A percentile compares a stretch with the other conserved stretches of the same genome.
These are phyloP conservation scores for Holacanthus passer DNA, from an alignment of 2,113 vertebrate genomes.

Conservation along the genomic window DNA sequence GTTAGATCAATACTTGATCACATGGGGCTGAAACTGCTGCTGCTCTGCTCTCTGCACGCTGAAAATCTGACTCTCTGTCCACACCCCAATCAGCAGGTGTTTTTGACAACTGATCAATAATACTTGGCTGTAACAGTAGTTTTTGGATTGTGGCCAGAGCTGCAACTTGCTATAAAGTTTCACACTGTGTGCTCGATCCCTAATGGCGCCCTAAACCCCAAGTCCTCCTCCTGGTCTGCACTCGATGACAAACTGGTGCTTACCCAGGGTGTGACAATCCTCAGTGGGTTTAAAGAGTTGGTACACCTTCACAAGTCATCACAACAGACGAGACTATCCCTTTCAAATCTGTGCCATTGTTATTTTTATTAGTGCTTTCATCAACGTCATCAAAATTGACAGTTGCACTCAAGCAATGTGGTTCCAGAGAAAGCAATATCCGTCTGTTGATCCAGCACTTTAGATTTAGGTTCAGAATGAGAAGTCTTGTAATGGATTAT, in stretches of 20 bases:
- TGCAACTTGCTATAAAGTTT: not conserved
- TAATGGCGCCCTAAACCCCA: too few species aligned
- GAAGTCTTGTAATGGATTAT: not conserved
- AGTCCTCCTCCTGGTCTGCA: not conserved
- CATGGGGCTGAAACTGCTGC: not conserved
- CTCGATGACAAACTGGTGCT: not conserved
- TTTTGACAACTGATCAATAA: constrained; percentile 35
- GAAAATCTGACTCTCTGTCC: not conserved
- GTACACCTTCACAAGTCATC: not conserved
- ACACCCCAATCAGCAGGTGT: constrained; percentile 45
- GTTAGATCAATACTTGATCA: constrained; percentile 40
- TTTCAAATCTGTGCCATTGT: too few species aligned
- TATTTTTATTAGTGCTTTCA: too few species aligned
- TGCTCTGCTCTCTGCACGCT: not conserved
- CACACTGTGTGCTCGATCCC: not conserved
- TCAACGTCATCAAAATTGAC: too few species aligned
- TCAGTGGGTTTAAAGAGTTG: not conserved
- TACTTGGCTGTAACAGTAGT: constrained; percentile 1
- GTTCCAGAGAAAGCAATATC: not conserved
- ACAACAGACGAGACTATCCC: not conserved
- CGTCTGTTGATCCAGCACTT: not conserved
- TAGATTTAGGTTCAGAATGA: too few species aligned
- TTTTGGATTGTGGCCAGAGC: constrained; percentile 1
- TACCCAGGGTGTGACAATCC: not conserved
- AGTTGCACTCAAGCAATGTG: not conserved